Evolutionary conservation across 2,888 invertebrate species (phyloP).

Genomic region (Malthinus seriepunctatus): DNA sequence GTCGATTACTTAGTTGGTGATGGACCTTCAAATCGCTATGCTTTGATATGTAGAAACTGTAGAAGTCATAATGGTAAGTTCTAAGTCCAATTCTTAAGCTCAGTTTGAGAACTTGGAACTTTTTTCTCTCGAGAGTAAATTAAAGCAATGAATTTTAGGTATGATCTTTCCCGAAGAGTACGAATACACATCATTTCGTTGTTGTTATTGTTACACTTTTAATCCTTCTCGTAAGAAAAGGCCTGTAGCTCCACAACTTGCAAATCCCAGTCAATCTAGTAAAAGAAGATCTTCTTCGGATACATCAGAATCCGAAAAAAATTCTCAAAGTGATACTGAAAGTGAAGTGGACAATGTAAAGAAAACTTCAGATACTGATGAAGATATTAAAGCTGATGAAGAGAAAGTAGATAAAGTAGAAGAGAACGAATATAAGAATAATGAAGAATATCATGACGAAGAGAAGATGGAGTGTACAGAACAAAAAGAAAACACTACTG

Average conservation of each 20-base stretch:
- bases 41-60: slow-evolving; percentile 91
- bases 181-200: slow-evolving; percentile 80
- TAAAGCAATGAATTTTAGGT: slow-evolving; percentile 53
- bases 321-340: slow-evolving; percentile 40
- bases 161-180: slow-evolving; percentile 74
- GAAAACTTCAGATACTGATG: not conserved
- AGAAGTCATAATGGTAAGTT: slow-evolving; percentile 86
- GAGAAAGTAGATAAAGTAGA: not conserved
- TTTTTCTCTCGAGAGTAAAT: slow-evolving; percentile 3
- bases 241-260: slow-evolving; percentile 72
- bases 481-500: not conserved
- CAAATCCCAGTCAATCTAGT: slow-evolving; percentile 36
- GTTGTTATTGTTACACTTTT: slow-evolving; percentile 85
- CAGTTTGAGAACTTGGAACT: not conserved
- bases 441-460: not conserved
- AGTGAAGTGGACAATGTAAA: slow-evolving; percentile 36
- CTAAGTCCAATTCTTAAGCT: not conserved
- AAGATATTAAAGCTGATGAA: not conserved
- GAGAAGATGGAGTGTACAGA: not conserved
- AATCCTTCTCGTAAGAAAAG: slow-evolving; percentile 90
- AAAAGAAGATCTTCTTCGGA: slow-evolving; percentile 25
- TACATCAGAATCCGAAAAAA: slow-evolving; percentile 48
- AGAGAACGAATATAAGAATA: not conserved
- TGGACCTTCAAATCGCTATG: slow-evolving; percentile 92
- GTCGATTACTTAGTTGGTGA: slow-evolving; percentile 95